Base-by-base conservation (phyloP, 2,797 vertebrate genomes). In the Paramormyrops hopkinsi region DNA sequence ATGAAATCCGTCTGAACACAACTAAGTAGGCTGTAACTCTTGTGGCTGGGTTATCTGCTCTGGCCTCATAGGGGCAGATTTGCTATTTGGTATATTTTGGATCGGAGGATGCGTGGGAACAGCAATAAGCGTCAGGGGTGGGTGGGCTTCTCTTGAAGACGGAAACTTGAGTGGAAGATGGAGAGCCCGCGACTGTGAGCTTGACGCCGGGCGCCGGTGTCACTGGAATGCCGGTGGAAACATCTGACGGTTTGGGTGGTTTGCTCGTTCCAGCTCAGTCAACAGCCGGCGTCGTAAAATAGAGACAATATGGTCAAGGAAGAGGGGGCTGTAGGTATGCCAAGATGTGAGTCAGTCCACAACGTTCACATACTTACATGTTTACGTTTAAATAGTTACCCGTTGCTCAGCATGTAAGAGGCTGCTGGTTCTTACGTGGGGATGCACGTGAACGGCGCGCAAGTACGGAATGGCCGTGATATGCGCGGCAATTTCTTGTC, bases 201-300 rank as follows among this genome's bases (percentile, higher is more conserved):
- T 76, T 59, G 14, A 29, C 48, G 7, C n/a, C 2, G 29, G 89
- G 46, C 51, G 76, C 48, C 14, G 53, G 41, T 54, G 33, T 48
- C 25, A 4, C 51, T n/a, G 48, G 19, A 33, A 65, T 17, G 37
- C n/a, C 29, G 25, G 5, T 86, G 85, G 85, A 87, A 54, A 87
- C 85, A 87, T 87, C 85, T 59, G 37, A 54, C 37, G 22, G 51
- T 48, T 25, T 88, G 86, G 86, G 86, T 88, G 86, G n/a, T n/a
- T 88, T 65, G 22, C 48, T 91, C 41, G 87, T 94, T 90, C 92
- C 89, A 91, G 84, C 89, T 73, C 65, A 29, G 25, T 83, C 59
- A 29, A 88, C 37, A 91, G 84, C 54, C 44, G 11, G 12, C 50
- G 83, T 79, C 59, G 88, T 44, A 88, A 90, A 90, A 88, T 44